Percentiles rank a stretch among this genome's conserved stretches.
These are phyloP conservation scores for Drosophila mimetica DNA, from an alignment of 2,888 invertebrate species.

Conservation along the genomic window DNA sequence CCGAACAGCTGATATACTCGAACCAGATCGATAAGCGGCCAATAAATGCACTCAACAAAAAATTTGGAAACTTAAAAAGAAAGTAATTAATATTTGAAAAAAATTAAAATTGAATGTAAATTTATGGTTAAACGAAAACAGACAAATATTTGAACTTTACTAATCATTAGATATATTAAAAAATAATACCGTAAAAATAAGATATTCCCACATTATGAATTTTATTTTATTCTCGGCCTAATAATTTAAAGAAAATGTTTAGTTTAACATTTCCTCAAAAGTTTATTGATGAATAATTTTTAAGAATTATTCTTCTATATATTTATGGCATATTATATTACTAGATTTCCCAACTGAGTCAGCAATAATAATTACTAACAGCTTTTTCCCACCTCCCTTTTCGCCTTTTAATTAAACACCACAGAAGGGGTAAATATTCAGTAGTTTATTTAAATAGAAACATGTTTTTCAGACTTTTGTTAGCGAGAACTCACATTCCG, in stretches of 20 bases:
- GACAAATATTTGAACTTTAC: no score
- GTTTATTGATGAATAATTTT: no score
- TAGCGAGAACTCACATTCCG: slow-evolving; percentile 41
- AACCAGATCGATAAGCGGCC: slow-evolving; percentile 3
- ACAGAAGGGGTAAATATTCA: slow-evolving; percentile 67
- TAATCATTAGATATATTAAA: no score
- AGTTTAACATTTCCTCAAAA: no score
- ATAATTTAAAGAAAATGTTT: no score
- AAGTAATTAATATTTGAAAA: background rate
- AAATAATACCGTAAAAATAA: no score
- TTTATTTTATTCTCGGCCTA: no score
- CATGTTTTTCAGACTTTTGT: slow-evolving; percentile 80
- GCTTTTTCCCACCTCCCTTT: background rate
- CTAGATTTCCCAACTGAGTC: slow-evolving; percentile 7
- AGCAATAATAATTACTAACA: background rate
- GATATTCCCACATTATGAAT: no score
- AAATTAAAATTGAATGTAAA: background rate
- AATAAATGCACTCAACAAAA: slow-evolving; percentile 10
- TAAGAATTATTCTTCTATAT: no score
- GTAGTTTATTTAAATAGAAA: slow-evolving; percentile 76
- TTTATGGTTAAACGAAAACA: background rate
- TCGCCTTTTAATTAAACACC: slow-evolving; percentile 1
- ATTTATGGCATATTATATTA: no score
- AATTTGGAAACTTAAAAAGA: background rate
- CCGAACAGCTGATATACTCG: slow-evolving; percentile 62